Percentiles rank a stretch among this genome's conserved stretches.
These are phyloP conservation scores for Rhizoglyphus robini DNA, from an alignment of 1,140 invertebrate species.

Conservation along the genomic window DNA sequence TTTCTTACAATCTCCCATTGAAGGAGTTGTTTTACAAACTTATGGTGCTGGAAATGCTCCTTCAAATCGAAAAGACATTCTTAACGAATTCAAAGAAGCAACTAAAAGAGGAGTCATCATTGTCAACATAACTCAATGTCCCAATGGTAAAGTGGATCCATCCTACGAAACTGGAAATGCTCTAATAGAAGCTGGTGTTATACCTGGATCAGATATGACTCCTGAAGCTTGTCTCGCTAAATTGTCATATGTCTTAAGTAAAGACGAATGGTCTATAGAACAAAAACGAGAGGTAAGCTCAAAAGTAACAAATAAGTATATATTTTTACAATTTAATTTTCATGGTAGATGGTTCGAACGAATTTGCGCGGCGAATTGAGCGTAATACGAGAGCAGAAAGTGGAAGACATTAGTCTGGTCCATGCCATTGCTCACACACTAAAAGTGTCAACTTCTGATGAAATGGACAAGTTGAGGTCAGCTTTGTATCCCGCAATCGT, in stretches of 20 bases:
- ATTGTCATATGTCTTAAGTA: constrained; percentile 74
- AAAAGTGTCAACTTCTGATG: constrained; percentile 47
- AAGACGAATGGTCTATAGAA: constrained; percentile 55
- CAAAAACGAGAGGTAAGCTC: constrained; percentile 50
- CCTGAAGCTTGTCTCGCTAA: constrained; percentile 84
- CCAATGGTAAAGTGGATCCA: constrained; percentile 50
- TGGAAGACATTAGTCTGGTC: constrained; percentile 47
- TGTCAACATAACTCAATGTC: constrained; percentile 83
- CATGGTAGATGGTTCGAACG: constrained; percentile 54
- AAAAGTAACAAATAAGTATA: neutral
- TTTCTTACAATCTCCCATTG: constrained; percentile 65
- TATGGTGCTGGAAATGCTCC: constrained; percentile 89
- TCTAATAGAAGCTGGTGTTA: constrained; percentile 51
- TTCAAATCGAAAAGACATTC: constrained; percentile 60
- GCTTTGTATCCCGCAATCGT: constrained; percentile 63
- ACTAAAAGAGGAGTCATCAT: constrained; percentile 66
- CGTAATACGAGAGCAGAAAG: constrained; percentile 27
- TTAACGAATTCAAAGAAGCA: constrained; percentile 57
- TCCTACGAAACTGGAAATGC: constrained; percentile 64
- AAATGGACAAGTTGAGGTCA: constrained; percentile 51
- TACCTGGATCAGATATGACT: constrained; percentile 86
- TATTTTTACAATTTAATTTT: neutral
- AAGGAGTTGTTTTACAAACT: constrained; percentile 77
- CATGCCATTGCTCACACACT: constrained; percentile 51
- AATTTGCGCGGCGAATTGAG: constrained; percentile 39